Conservation (phyloP, 2,888 invertebrate genomes). For the Xestia xanthographa region DNA sequence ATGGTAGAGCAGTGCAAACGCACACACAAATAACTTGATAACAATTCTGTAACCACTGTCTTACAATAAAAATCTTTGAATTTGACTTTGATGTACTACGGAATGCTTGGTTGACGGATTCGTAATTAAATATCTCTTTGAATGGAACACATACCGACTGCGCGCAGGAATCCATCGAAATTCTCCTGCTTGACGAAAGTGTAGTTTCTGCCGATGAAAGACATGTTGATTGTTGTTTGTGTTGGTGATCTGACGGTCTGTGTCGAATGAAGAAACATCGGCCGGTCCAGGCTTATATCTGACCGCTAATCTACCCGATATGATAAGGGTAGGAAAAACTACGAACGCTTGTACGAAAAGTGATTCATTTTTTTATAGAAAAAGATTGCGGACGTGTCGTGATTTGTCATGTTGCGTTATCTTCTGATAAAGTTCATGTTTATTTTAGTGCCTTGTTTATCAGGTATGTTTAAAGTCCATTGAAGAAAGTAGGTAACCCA, state of each 20-base stretch:
- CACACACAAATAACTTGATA: no score
- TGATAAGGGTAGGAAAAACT: slow-evolving; percentile 26
- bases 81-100: neutral
- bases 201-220: slow-evolving; percentile 42
- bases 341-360: neutral
- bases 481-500: neutral
- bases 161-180: slow-evolving; percentile 70
- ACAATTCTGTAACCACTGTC: no score
- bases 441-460: slow-evolving; percentile 7
- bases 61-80: no score
- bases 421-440: neutral
- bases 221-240: slow-evolving; percentile 24
- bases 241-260: neutral
- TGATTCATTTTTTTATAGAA: neutral
- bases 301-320: slow-evolving; percentile 45
- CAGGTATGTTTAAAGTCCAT: slow-evolving; percentile 15
- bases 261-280: slow-evolving; percentile 20
- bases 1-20: no score
- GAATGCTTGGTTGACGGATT: neutral
- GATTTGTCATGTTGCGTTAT: neutral
- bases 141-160: slow-evolving; percentile 64
- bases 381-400: slow-evolving; percentile 11
- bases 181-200: slow-evolving; percentile 70
- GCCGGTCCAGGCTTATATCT: slow-evolving; percentile 21
- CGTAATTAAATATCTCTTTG: neutral